Evolutionary conservation across 2,113 vertebrate species (phyloP).

Genomic region (Pomatorhinus ruficollis): DNA sequence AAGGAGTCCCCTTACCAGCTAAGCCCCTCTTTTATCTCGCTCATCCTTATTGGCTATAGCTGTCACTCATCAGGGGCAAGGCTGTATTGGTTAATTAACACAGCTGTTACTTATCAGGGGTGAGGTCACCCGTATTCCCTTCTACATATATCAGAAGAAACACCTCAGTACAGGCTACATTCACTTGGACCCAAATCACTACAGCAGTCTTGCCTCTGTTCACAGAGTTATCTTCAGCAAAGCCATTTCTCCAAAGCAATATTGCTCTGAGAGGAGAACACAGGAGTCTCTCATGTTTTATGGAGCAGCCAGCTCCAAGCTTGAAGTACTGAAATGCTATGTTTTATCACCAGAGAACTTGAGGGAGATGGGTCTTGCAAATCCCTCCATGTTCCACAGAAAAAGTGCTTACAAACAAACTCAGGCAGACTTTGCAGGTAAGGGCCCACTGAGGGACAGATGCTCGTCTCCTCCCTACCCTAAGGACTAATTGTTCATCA

Average conservation of each 20-base stretch:
- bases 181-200: not conserved
- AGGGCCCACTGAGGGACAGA: not conserved
- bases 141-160: not conserved
- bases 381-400: not conserved
- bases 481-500: not conserved
- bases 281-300: not conserved
- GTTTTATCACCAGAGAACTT: not conserved
- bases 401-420: not conserved
- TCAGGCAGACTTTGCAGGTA: not conserved
- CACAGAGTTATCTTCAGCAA: not conserved
- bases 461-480: not conserved
- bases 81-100: not conserved
- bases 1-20: not conserved
- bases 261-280: not conserved
- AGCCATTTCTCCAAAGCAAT: not conserved
- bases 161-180: not conserved
- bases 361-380: not conserved
- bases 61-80: not conserved
- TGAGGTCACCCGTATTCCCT: not conserved
- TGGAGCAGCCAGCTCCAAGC: not conserved
- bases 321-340: not conserved
- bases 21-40: not conserved
- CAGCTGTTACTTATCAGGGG: not conserved
- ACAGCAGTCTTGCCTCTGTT: not conserved
- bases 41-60: not conserved